These are phyloP conservation scores for Clunio marinus DNA, from an alignment of 2,888 invertebrate species.

Conservation along the genomic window DNA sequence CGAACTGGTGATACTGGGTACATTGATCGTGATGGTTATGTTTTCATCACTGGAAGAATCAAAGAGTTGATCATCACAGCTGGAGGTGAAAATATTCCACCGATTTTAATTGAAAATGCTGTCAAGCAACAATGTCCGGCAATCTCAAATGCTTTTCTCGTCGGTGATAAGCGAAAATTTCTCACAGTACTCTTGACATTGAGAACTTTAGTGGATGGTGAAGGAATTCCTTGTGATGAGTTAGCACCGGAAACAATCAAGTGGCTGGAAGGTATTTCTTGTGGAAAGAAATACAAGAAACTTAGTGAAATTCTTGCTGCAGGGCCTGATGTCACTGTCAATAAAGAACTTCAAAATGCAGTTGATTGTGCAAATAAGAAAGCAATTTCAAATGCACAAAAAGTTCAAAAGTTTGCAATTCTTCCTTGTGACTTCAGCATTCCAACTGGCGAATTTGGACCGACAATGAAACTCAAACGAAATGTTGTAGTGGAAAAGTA, in stretches of 20 bases:
- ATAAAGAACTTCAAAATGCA: conserved; percentile 14
- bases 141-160: conserved; percentile 76
- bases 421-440: conserved; percentile 83
- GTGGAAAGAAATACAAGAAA: conserved; percentile 59
- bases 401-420: conserved; percentile 82
- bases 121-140: conserved; percentile 71
- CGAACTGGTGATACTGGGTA: conserved; percentile 84
- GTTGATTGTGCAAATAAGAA: conserved; percentile 15
- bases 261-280: conserved; percentile 70
- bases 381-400: conserved; percentile 80
- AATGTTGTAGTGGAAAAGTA: conserved; percentile 74
- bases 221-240: conserved; percentile 67
- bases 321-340: conserved; percentile 55
- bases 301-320: conserved; percentile 65
- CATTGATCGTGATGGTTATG: conserved; percentile 67
- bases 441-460: conserved; percentile 81
- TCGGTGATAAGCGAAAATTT: conserved; percentile 85
- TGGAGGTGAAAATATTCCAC: conserved; percentile 89
- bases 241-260: conserved; percentile 61
- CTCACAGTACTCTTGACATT: conserved; percentile 77
- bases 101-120: conserved; percentile 79
- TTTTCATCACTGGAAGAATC: conserved; percentile 72
- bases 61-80: conserved; percentile 88
- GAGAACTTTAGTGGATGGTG: conserved; percentile 71
- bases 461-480: conserved; percentile 82